Percentiles rank a stretch among this genome's conserved stretches.
These are phyloP conservation scores for Neoaliturus tenellus DNA, from an alignment of 2,888 invertebrate genomes.

Conservation along the genomic window DNA sequence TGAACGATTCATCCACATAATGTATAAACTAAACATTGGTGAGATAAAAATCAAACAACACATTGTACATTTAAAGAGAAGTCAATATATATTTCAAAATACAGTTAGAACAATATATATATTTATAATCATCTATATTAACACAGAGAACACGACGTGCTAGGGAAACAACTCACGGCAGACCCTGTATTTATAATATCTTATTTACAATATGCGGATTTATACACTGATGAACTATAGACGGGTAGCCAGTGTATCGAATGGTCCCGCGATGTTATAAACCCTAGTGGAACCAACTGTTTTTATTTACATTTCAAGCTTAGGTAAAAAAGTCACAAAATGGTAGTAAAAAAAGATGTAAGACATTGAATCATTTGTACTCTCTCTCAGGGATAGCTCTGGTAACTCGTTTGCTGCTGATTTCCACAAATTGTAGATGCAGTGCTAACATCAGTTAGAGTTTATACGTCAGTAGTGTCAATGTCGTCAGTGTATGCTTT, in stretches of 20 bases:
- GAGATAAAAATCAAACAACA: not conserved
- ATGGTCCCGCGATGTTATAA: conserved; percentile 15
- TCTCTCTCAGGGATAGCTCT: no score
- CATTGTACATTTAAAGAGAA: conserved; percentile 45
- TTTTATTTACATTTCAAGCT: not conserved
- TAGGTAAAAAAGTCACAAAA: not conserved
- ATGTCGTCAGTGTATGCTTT: no score
- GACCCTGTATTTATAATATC: conserved; percentile 45
- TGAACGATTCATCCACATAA: no score
- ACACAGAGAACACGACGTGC: conserved; percentile 45
- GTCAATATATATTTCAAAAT: conserved; percentile 51
- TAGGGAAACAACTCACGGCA: conserved; percentile 20
- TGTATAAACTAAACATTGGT: no score
- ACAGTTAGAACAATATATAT: conserved; percentile 51
- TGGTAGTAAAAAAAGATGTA: not conserved
- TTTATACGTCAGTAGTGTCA: no score
- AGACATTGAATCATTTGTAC: no score
- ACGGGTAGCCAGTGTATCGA: not conserved
- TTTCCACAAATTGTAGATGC: no score
- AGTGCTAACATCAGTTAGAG: no score
- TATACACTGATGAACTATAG: conserved; percentile 26
- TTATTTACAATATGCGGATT: conserved; percentile 43
- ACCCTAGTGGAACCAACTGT: not conserved
- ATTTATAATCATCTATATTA: conserved; percentile 47
- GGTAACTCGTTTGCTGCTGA: no score